These are phyloP conservation scores for Aethina tumida DNA, from an alignment of 1,140 invertebrate species.

Conservation along the genomic window DNA sequence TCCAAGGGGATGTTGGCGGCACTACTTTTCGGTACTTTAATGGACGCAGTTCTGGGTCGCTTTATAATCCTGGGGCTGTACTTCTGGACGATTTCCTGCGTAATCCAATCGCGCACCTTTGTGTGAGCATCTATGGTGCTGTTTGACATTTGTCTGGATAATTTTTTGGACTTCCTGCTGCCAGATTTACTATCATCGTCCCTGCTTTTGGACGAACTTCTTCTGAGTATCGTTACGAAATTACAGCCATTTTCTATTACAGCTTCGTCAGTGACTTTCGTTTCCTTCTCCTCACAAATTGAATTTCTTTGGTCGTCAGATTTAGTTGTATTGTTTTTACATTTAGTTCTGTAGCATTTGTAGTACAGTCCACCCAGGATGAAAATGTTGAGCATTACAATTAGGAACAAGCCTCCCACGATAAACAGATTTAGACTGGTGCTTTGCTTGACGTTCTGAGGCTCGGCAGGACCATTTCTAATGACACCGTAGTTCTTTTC, in stretches of 20 bases:
- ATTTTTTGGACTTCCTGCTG: conserved; percentile 52
- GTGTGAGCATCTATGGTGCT: conserved; percentile 75
- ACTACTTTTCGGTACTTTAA: neutral
- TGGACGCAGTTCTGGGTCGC: conserved; percentile 6
- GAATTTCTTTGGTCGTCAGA: conserved; percentile 39
- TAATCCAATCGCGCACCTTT: conserved; percentile 78
- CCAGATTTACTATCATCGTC: conserved; percentile 45
- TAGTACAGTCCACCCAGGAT: conserved; percentile 68
- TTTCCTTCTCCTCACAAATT: conserved; percentile 37
- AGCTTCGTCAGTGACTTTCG: conserved; percentile 10
- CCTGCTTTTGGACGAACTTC: conserved; percentile 41
- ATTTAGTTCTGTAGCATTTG: conserved; percentile 44
- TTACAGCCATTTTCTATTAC: conserved; percentile 37
- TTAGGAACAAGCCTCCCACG: conserved; percentile 49
- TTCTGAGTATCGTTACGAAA: conserved; percentile 45
- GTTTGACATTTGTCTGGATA: conserved; percentile 59
- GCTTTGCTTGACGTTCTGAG: conserved; percentile 31
- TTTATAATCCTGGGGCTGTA: conserved; percentile 45
- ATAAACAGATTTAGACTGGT: conserved; percentile 18
- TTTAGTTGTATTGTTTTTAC: conserved; percentile 37
- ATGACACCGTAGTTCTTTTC: conserved; percentile 5
- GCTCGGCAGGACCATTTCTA: conserved; percentile 1
- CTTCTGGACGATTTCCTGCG: conserved; percentile 59
- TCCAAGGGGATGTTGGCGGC: neutral
- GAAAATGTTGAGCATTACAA: conserved; percentile 74